A percentile compares a stretch with the other conserved stretches of the same genome.
Conservation (phyloP, 1,140 invertebrate species). For the Spodoptera frugiperda region DNA sequence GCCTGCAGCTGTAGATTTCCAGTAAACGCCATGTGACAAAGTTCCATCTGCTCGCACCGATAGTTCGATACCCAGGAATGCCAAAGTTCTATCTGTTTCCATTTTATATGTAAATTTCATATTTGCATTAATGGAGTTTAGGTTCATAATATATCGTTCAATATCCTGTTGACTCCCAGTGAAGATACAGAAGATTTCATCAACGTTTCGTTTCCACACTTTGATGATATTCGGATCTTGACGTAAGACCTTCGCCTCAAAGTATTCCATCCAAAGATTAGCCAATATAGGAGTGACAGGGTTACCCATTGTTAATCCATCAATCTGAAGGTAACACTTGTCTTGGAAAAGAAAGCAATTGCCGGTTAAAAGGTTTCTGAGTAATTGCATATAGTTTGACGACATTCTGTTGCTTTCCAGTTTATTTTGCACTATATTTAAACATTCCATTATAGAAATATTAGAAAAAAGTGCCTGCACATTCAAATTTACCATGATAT, state of each 20-base stretch:
- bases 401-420: not conserved
- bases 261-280: constrained; percentile 2
- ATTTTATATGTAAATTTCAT: not conserved
- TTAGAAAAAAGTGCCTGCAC: not conserved
- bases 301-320: not conserved
- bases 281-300: not conserved
- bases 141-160: not conserved
- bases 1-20: not conserved
- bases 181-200: not conserved
- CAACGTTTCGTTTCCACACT: not conserved
- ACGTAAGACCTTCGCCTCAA: not conserved
- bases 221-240: not conserved
- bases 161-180: not conserved
- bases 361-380: not conserved
- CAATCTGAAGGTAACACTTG: not conserved
- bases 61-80: not conserved
- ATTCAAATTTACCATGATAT: not conserved
- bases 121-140: not conserved
- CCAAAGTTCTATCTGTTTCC: not conserved
- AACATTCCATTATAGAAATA: not conserved
- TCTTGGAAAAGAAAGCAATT: not conserved
- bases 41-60: not conserved
- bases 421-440: not conserved
- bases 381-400: not conserved
- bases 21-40: not conserved